Base-by-base conservation (phyloP, 2,113 vertebrate species). In the Spilogale gracilis region DNA sequence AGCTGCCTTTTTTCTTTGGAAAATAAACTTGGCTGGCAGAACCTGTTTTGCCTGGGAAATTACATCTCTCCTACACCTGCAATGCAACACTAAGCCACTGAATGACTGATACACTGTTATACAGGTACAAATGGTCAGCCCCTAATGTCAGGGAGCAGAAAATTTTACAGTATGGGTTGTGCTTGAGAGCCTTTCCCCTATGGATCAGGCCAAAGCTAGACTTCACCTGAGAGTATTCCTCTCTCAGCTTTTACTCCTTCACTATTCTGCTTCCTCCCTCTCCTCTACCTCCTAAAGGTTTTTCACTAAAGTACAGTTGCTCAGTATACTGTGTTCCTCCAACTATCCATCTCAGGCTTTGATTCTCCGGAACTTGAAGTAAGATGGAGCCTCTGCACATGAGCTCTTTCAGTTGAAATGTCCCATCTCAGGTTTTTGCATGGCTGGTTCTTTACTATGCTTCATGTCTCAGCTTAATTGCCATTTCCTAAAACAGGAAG, bases 401-500 rank as follows among this genome's bases (percentile, higher is more conserved):
- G 52, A 74, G 13, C 50, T 52, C 4, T 90, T 17, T 48, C 74
- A 52, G 23, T 76, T 58, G 80, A 74, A 81, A 67, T 61, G 16
- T 74, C 50, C 16, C 74, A 50, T 9, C 30, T 10, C 73, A 80
- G 17, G 43, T 67, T 67, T 14, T 86, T 32, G 5, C 48, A 58
- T 48, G 18, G 38, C 32, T 65, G 25, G 3, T 38, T 92, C 48
- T 76, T 89, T n/a, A 9, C 14, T 6, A 27, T 89, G 48, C 10
- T 84, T 80, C 30, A 45, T 9, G 61, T 94, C 63, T 91, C n/a
- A 91, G n/a, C 30, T 61, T 83, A 78, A 87, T 82, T 78, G 48
- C 25, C 10, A 1, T 27, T 5, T 63, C 67, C 38, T 82, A 71
- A 43, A 58, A 73, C 12, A 91, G 23, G 74, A 61, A 83, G 23